Evolutionary conservation across 1,140 invertebrate genomes (phyloP).

Genomic region (Drosophila prosaltans): DNA sequence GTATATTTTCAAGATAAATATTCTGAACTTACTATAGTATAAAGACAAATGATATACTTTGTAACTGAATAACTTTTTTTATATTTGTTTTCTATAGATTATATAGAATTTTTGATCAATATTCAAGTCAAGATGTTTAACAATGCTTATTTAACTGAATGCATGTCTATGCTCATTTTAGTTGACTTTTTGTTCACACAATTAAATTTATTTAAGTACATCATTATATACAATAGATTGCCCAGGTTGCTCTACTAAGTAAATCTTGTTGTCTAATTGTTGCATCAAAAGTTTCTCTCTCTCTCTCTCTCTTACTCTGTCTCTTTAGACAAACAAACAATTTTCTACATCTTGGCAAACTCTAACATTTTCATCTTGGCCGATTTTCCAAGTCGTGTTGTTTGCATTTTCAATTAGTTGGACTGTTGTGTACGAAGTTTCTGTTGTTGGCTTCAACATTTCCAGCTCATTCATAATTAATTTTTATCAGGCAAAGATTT

Average conservation of each 20-base stretch:
- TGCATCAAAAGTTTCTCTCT: constrained; percentile 54
- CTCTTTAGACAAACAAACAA: neutral
- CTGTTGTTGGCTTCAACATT: neutral
- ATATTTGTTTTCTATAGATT: no score
- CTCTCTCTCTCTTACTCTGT: constrained; percentile 16
- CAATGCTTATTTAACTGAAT: constrained; percentile 25
- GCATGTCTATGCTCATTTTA: constrained; percentile 63
- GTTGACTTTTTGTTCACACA: constrained; percentile 63
- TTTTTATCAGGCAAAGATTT: constrained; percentile 74
- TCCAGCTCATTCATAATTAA: constrained; percentile 72
- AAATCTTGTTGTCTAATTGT: constrained; percentile 70
- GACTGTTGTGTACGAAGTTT: constrained; percentile 25
- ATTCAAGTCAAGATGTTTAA: neutral
- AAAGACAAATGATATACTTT: no score
- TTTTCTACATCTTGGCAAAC: neutral
- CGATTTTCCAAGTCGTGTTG: constrained; percentile 60
- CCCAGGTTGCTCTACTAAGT: constrained; percentile 71
- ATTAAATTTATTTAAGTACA: constrained; percentile 82
- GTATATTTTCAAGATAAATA: no score
- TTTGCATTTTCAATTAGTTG: constrained; percentile 77
- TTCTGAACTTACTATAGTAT: no score
- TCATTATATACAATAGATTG: constrained; percentile 60
- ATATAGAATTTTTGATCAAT: no score
- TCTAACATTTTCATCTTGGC: constrained; percentile 39
- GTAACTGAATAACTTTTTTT: no score